A percentile compares a stretch with the other conserved stretches of the same genome.
phyloP scores from a whole-genome alignment of 2,888 invertebrate genomes.

The Pyrgus malvae region DNA sequence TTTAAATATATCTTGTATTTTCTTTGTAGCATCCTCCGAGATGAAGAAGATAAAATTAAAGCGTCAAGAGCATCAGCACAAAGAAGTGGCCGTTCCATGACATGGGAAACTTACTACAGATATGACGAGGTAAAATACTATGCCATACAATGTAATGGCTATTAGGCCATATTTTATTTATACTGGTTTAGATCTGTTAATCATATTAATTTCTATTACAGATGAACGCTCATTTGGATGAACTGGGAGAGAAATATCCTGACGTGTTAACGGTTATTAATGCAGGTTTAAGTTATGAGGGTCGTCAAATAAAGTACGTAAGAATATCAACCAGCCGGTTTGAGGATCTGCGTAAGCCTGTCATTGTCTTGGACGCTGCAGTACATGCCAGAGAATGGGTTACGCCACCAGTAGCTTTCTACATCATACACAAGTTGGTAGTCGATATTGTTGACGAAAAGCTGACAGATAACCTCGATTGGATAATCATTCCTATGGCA shows the following conservation, averaged over 20 bases:
- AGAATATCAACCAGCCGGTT: conserved; percentile 80
- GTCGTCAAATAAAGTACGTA: conserved; percentile 81
- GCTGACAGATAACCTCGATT: conserved; percentile 83
- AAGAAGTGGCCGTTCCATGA: conserved; percentile 53
- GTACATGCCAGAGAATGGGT: conserved; percentile 89
- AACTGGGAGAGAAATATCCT: conserved; percentile 67
- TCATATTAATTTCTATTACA: conserved; percentile 42
- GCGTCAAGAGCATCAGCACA: conserved; percentile 43
- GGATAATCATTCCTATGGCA: conserved; percentile 84
- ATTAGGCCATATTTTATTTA: too few relatives aligned
- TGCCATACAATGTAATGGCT: neutral
- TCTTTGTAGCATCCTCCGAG: conserved; percentile 55
- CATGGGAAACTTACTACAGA: conserved; percentile 63
- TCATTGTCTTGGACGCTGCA: conserved; percentile 83
- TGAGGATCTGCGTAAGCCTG: conserved; percentile 73
- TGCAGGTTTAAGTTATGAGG: conserved; percentile 82
- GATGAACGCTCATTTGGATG: conserved; percentile 76
- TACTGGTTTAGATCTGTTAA: neutral
- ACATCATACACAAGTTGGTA: conserved; percentile 85
- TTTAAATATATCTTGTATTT: neutral
- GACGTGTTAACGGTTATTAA: conserved; percentile 74
- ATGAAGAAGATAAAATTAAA: conserved; percentile 54
- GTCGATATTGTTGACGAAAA: conserved; percentile 72
- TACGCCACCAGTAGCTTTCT: conserved; percentile 85
- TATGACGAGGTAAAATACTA: conserved; percentile 54